phyloP scores from a whole-genome alignment of 2,888 invertebrate genomes.

The Crocallis elinguaria region DNA sequence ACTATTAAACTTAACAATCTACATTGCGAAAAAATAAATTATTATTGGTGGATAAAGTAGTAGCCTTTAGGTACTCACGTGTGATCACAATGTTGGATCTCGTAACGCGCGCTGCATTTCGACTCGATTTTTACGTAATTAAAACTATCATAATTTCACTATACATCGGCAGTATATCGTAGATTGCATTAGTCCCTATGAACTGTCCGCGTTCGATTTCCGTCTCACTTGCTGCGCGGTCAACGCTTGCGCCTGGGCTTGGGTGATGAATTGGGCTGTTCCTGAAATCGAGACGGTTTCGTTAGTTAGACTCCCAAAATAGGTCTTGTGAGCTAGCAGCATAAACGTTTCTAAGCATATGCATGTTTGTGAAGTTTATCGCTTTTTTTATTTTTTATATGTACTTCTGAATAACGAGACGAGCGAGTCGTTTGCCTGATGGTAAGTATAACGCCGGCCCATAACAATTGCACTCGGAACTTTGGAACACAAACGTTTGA shows the following conservation, averaged over 20 bases:
- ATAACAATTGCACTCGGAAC: no score
- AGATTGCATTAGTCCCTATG: slow-evolving; percentile 66
- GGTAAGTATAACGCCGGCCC: no score
- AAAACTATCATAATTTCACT: slow-evolving; percentile 41
- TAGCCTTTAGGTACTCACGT: slow-evolving; percentile 48
- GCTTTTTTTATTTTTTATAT: no score
- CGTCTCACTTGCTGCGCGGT: slow-evolving; percentile 76
- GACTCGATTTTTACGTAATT: slow-evolving; percentile 35
- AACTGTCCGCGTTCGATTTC: slow-evolving; percentile 82
- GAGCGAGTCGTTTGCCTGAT: no score
- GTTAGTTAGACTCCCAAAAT: no score
- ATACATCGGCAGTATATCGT: slow-evolving; percentile 55
- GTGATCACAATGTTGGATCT: slow-evolving; percentile 45
- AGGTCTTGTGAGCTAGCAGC: no score
- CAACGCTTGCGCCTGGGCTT: slow-evolving; percentile 71
- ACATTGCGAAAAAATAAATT: slow-evolving; percentile 42
- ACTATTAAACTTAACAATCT: slow-evolving; percentile 38
- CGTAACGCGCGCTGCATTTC: slow-evolving; percentile 51
- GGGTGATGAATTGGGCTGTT: slow-evolving; percentile 74
- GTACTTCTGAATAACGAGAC: no score
- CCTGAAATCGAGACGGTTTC: slow-evolving; percentile 52
- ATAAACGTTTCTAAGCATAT: no score
- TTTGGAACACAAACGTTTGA: no score
- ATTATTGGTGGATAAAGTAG: slow-evolving; percentile 39
- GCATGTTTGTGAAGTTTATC: no score